Evolutionary conservation across 1,140 invertebrate genomes (phyloP), one percentile per base, ranked within the genome.

Genomic region (Tachypleus tridentatus): DNA sequence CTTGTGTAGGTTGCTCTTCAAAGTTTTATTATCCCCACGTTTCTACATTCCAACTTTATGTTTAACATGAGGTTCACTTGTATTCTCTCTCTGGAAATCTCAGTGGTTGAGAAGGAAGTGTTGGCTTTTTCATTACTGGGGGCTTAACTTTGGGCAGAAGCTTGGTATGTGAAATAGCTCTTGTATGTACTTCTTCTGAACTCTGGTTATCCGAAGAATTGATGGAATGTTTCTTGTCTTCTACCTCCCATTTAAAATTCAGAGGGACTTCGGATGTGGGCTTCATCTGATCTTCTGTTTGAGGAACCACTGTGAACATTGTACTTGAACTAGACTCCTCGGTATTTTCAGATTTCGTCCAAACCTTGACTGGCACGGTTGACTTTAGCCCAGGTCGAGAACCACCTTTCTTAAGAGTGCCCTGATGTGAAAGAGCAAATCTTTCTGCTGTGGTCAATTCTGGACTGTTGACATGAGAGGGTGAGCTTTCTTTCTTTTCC

Each of bases 341-440:
- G n/a, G 65, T 64, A 54, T 69, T 58, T 9, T 71, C 59, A 57
- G 71, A 73, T 52, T 73, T 71, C 3, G 72, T 73, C 54, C 73
- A 72, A 4, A 70, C 70, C 66, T 29, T 70, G 69, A 49, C 66
- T 70, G 4, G 66, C 64, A 57, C 69, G 65, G n/a, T 64, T 60
- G 4, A 65, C 64, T 62, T 66, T 68, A 4, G 63, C 62, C 11
- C 66, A 29, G 29, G 29, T 29, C 29, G 29, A 29, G 29, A 29
- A 29, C 29, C 29, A 29, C 29, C 63, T 71, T 91, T 91, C 74
- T 89, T 89, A 57, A 91, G 76, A 0, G 88, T 91, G 67, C 86
- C 86, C 75, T 90, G 87, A 72, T 89, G 89, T 62, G 87, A 86
- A 70, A 86, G 85, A 5, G 86, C 86, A 71, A 87, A 88, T 8